Base-by-base conservation (phyloP, 2,113 vertebrate species). In the Silurus meridionalis region DNA sequence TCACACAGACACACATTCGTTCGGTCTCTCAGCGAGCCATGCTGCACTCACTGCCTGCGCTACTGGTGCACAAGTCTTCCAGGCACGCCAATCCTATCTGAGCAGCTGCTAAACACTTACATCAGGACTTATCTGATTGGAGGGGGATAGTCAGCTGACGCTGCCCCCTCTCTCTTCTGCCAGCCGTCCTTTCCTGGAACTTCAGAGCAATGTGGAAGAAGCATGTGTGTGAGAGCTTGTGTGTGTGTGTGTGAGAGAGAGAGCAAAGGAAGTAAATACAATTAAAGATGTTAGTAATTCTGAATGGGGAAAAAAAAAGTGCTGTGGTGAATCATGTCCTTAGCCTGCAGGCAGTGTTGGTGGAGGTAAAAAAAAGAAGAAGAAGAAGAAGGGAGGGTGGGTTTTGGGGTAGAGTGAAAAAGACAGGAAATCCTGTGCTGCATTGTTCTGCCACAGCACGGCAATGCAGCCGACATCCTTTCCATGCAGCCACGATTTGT, bases 121-220 rank as follows among this genome's bases (percentile, higher is more conserved):
- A 98, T 96, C 97, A 97, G 95, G 94, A 95, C 90, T 94, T 93
- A 92, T 96, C 96, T 95, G 96, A 98, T 98, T 98, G 97, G 97
- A 95, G 95, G 93, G 90, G 85, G 66, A 66, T 53, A 85, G 95
- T 96, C 97, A 99, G 96, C 96, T 98, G 97, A 97, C 95, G 81
- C 94, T 90, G 87, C 90, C 91, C 89, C 28, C 72, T 82, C 78
- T 78, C 77, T 86, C 86, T 84, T 67, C 46, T 82, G 57, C 90
- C 91, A 90, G 92, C 92, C 91, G 93, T 93, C 94, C 94, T 95
- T 95, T 95, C 94, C 94, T 94, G 95, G 94, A 97, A 98, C 95
- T 98, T 97, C 95, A 93, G 92, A 88, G 94, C 93, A 91, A 91
- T 90, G 91, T 89, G 88, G 91, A 90, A 84, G 93, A 87, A 66